A percentile compares a stretch with the other conserved stretches of the same genome.
These are phyloP conservation scores for Gasteruption jaculator DNA, from an alignment of 2,888 invertebrate species.

Conservation along the genomic window DNA sequence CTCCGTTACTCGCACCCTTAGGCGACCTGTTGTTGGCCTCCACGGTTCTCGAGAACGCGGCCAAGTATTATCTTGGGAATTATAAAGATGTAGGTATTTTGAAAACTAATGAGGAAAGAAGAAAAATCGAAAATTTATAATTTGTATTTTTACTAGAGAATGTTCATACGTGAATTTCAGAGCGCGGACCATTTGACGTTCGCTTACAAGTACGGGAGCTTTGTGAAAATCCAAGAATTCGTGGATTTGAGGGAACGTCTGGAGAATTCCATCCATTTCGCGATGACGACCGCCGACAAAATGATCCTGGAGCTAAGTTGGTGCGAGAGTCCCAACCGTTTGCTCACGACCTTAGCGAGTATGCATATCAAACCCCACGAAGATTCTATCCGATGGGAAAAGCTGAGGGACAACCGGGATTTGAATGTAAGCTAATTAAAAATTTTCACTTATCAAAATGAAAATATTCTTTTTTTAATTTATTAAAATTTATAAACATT, in stretches of 20 bases:
- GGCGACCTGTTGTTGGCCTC: constrained; percentile 69
- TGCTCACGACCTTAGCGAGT: constrained; percentile 35
- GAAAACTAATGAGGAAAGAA: constrained; percentile 5
- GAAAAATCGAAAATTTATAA: not conserved
- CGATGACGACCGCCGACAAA: constrained; percentile 62
- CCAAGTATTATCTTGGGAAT: constrained; percentile 83
- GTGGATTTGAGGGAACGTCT: constrained; percentile 77
- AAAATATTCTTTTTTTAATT: not conserved
- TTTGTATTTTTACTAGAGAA: constrained; percentile 10
- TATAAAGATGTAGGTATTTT: constrained; percentile 74
- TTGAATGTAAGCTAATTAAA: constrained; percentile 34
- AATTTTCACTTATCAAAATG: not conserved
- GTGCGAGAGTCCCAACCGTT: constrained; percentile 34
- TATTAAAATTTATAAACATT: not conserved
- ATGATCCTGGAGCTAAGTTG: constrained; percentile 63
- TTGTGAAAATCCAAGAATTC: constrained; percentile 87
- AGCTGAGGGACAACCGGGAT: constrained; percentile 46
- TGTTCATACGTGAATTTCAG: constrained; percentile 50
- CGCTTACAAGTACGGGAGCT: constrained; percentile 92
- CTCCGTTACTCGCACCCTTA: constrained; percentile 68
- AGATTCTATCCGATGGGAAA: constrained; percentile 40
- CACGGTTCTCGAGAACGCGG: constrained; percentile 68
- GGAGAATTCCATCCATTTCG: constrained; percentile 77
- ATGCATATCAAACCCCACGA: constrained; percentile 43
- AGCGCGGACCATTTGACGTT: constrained; percentile 87